Base-by-base conservation (phyloP, 2,797 vertebrate genomes). In the Acanthurus lineatus region DNA sequence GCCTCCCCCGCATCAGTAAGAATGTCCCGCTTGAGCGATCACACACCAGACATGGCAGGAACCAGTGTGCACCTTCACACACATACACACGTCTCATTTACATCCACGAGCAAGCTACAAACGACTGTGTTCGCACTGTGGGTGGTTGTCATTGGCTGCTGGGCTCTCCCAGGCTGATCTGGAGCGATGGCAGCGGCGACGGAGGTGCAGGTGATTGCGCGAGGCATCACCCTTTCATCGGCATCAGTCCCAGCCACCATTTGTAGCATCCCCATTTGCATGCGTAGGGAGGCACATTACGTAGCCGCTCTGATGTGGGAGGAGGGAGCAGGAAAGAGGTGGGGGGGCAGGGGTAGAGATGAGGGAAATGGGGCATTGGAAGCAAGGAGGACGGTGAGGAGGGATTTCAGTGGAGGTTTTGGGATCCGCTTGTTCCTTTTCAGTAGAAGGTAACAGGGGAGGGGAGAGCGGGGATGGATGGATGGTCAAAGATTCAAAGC, bases 181-280 rank as follows among this genome's bases (percentile, higher is more conserved):
- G 94, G 91, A 93, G 94, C 76, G 81, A 78, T 54, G 89, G 88
- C 83, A 79, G 89, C 78, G 78, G 88, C 35, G 75, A 83, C 56
- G 44, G 78, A 80, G 88, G 90, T 86, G 91, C 92, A 93, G 93
- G 93, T 93, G 92, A 93, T 94, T 95, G 97, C 97, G 95, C 96
- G 95, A 97, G 96, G 97, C 98, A 98, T 98, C 96, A 96, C 97
- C 96, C 97, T 97, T 96, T 96, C 96, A 96, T 97, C 96, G 96
- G 96, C 95, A 95, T 95, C 96, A 94, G 93, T 96, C 96, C 93
- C 94, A 84, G 93, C 96, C 91, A 95, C 94, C 93, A 94, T 94
- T 96, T 96, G 94, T 93, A 92, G 97, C 96, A 97, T 96, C 96
- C 97, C 96, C 96, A 96, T 96, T 96, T 96, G 96, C 93, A 96